These are phyloP conservation scores for Gryllus bimaculatus DNA, from an alignment of 1,140 invertebrate genomes.

Conservation along the genomic window DNA sequence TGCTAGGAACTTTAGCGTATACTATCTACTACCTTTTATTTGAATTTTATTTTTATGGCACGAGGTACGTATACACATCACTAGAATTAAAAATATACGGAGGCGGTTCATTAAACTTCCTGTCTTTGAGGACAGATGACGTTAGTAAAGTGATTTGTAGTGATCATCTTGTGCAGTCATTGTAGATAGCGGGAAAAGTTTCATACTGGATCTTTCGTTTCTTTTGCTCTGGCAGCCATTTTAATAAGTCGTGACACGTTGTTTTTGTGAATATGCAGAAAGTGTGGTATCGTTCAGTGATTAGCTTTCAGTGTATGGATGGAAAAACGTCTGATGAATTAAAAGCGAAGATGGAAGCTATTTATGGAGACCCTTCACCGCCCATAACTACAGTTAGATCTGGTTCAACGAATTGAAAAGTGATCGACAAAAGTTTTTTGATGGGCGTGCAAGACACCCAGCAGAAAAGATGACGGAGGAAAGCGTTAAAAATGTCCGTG, in stretches of 20 bases:
- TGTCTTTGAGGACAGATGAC: not conserved
- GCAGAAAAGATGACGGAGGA: not conserved
- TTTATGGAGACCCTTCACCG: not conserved
- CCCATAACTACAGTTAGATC: not conserved
- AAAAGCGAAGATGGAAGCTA: not conserved
- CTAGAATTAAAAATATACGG: too few species aligned
- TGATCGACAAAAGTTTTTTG: not conserved
- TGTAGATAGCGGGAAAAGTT: not conserved
- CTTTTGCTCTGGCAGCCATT: not conserved
- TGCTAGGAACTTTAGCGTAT: too few species aligned
- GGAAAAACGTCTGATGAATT: not conserved
- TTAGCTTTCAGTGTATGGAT: not conserved
- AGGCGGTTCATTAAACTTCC: not conserved
- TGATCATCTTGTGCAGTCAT: not conserved
- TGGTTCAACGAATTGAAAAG: constrained; percentile 8
- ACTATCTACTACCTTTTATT: too few species aligned
- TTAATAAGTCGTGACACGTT: not conserved
- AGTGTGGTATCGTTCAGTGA: not conserved
- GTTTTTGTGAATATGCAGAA: not conserved
- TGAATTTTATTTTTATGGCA: too few species aligned
- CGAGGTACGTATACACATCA: too few species aligned
- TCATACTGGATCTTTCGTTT: not conserved
- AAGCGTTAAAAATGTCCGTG: not conserved
- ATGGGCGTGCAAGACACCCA: not conserved
- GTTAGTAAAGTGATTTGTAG: not conserved